Evolutionary conservation across 2,888 invertebrate species (phyloP), one percentile per base, ranked within the genome.

Genomic region (Nomada ferruginata): DNA sequence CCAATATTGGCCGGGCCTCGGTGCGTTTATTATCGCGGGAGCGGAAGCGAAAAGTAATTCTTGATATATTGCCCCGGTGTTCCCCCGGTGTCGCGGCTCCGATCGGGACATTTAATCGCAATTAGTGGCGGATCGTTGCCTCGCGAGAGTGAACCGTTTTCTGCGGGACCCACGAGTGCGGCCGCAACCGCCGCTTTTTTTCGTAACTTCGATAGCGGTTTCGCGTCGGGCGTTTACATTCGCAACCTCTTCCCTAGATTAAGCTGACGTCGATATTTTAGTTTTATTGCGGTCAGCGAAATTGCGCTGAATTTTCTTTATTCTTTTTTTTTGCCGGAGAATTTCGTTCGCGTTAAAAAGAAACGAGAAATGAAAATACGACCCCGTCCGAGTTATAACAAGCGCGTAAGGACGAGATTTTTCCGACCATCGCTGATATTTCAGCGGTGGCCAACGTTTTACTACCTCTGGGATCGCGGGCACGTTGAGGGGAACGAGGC

Each of bases 1-100:
- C 84, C 88, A 88, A 88, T 87, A 87, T 88, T 84, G 87, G 84
- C 76, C 84, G 79, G 79, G 79, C 76, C 66, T 69, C 85, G 71
- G 57, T 20, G 82, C 88, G 86, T 87, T 86, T 87, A 84, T 88
- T 86, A 87, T 88, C 86, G 82, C 70, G 68, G 72, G 60, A 82
- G 61, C 84, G 13, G 78, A 76, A 66, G 70, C 69, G 78, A 77
- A 86, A 88, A 87, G 88, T 83, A 82, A 85, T 88, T 86, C 84
- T 87, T 88, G 79, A 87, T 87, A 84, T 84, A 87, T 83, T 73
- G 73, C 71, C 60, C 11, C 26, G 47, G 47, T 60, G n/a, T 36
- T 50, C 59, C 55, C 61, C 61, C 66, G 60, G 66, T 76, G 73
- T 77, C 75, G 23, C 66, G 66, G 42, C 71, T 53, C 57, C 29